Evolutionary conservation across 2,797 vertebrate species (phyloP).

Genomic region (Cynodonichthys magdalenae): DNA sequence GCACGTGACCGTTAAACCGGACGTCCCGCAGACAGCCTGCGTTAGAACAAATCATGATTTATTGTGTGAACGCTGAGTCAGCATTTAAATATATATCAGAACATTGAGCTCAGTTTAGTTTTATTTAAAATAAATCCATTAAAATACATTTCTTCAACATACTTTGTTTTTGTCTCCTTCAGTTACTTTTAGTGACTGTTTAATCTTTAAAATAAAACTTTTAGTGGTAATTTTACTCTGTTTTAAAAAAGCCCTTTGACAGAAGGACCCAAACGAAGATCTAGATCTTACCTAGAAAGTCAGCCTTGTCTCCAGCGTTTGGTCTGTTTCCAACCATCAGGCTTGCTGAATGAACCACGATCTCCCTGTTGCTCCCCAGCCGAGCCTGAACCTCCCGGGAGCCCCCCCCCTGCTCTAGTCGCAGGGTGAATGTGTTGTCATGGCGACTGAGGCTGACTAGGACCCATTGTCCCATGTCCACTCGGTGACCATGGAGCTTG

Average conservation of each 20-base stretch:
- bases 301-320: constrained; percentile 54
- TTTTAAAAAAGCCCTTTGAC: no score
- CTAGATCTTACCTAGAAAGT: constrained; percentile 84
- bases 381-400: constrained; percentile 79
- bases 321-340: constrained; percentile 80
- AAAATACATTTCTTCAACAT: no score
- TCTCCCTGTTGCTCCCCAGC: constrained; percentile 77
- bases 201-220: no score
- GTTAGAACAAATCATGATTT: background rate
- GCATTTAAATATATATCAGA: no score
- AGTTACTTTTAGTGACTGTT: no score
- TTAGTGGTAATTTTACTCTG: no score
- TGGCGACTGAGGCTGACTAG: constrained; percentile 83
- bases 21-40: constrained; percentile 86
- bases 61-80: background rate
- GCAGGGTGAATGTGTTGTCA: constrained; percentile 85
- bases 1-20: constrained; percentile 79
- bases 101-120: no score
- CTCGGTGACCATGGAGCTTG: constrained; percentile 71
- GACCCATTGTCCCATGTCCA: constrained; percentile 89
- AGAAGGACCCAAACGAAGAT: background rate
- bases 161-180: no score
- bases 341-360: constrained; percentile 78
- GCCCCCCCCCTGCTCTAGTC: constrained; percentile 86
- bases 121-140: no score